phyloP scores from a whole-genome alignment of 2,113 vertebrate genomes.

The Prunella fulvescens region DNA sequence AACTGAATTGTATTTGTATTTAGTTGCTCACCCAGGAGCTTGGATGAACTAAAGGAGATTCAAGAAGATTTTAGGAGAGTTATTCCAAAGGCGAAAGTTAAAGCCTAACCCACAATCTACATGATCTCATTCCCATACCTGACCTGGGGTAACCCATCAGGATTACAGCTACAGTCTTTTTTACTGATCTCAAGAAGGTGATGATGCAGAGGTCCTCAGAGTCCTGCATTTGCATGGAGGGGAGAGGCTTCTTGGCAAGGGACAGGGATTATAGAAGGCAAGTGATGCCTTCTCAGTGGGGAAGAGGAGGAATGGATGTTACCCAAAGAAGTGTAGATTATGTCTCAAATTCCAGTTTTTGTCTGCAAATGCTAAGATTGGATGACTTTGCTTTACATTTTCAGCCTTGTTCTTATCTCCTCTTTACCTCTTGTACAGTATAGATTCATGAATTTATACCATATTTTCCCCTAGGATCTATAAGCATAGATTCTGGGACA shows the following conservation, averaged over 20 bases:
- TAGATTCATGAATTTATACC: background rate
- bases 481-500: background rate
- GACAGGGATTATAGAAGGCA: background rate
- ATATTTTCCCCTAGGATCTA: background rate
- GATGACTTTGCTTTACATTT: background rate
- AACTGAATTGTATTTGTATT: background rate
- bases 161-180: background rate
- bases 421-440: background rate
- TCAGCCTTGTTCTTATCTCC: background rate
- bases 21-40: background rate
- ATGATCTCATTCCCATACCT: background rate
- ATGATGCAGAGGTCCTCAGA: no score
- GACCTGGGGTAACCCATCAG: background rate
- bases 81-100: background rate
- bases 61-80: background rate
- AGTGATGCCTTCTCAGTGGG: accelerated
- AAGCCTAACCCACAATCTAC: background rate
- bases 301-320: background rate
- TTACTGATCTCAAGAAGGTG: background rate
- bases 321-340: background rate
- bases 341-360: background rate
- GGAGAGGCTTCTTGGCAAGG: background rate
- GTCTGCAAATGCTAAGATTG: background rate
- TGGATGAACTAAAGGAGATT: background rate
- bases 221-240: background rate